Base-by-base conservation (phyloP, 2,888 invertebrate genomes). In the Zaprionus obscuricornis region DNA sequence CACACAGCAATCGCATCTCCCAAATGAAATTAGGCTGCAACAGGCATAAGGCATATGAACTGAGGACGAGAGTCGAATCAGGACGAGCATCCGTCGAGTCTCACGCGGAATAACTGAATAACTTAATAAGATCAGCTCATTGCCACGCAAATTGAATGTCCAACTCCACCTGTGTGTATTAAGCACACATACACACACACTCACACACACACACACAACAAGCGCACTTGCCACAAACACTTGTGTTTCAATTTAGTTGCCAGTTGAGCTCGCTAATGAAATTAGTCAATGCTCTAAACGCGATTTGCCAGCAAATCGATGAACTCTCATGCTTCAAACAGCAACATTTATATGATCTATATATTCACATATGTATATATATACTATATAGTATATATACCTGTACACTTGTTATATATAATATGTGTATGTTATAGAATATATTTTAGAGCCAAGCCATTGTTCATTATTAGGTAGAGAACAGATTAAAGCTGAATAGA, bases 11-110 rank as follows among this genome's bases (percentile, higher is more conserved):
- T 49, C 31, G 27, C 57, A 50, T 50, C 37, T 51, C 39, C 62
- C 51, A 70, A 70, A 73, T 70, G 55, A 73, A 73, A 70, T 70
- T 70, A 73, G 64, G 51, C 67, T 72, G 67, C 46, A 72, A 45
- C 42, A 20, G 13, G 2, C 8, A 17, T 8, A n/a, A 17, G 20
- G 17, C 6, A 29, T 3, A 56, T 6, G 5, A 24, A 24, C 24
- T 6, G 5, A 24, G 24, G 5, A 24, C n/a, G n/a, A n/a, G n/a
- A n/a, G n/a, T n/a, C n/a, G n/a, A n/a, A n/a, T n/a, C n/a, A n/a
- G n/a, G n/a, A n/a, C n/a, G n/a, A n/a, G n/a, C n/a, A n/a, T n/a
- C n/a, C n/a, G n/a, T n/a, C n/a, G n/a, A n/a, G n/a, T 6, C 24
- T 6, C 4, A 4, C 4, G 8, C 8, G 8, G 24, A 6, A 24